These are phyloP conservation scores for Phoeniculus purpureus DNA, from an alignment of 2,797 vertebrate species.

Conservation along the genomic window DNA sequence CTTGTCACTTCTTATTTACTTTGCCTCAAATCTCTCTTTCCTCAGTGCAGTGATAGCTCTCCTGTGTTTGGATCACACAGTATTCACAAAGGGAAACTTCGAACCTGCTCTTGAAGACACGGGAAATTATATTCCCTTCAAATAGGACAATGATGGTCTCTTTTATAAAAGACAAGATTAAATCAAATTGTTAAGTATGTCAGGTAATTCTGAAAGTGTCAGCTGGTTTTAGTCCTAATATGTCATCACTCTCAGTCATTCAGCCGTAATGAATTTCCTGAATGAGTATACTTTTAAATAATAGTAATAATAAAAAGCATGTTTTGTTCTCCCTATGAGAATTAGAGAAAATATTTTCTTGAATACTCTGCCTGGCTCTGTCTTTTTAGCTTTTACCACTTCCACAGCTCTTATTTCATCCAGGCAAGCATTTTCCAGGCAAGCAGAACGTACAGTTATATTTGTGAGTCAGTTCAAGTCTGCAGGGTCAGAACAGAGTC, in stretches of 20 bases:
- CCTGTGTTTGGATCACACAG: not conserved
- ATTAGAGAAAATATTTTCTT: not conserved
- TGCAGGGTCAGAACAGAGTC: not conserved
- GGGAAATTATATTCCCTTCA: not conserved
- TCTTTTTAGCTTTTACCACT: not conserved
- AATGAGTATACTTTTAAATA: not conserved
- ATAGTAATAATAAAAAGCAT: not conserved
- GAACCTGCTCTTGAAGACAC: not conserved
- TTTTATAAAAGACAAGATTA: not conserved
- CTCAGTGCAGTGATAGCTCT: not conserved
- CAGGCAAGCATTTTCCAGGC: not conserved
- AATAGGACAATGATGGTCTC: not conserved
- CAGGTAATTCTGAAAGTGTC: not conserved
- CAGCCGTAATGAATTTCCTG: not conserved
- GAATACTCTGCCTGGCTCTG: not conserved
- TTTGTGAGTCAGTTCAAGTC: not conserved
- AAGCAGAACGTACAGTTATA: not conserved
- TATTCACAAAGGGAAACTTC: not conserved
- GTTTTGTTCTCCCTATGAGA: not conserved
- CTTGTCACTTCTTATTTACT: not conserved
- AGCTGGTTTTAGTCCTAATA: not conserved
- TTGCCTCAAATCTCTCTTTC: not conserved
- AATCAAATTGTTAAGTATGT: not conserved
- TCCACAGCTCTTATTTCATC: not conserved
- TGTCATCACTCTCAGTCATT: not conserved